Evolutionary conservation across 1,140 invertebrate genomes (phyloP), one percentile per base, ranked within the genome.

Genomic region (Physella acuta): DNA sequence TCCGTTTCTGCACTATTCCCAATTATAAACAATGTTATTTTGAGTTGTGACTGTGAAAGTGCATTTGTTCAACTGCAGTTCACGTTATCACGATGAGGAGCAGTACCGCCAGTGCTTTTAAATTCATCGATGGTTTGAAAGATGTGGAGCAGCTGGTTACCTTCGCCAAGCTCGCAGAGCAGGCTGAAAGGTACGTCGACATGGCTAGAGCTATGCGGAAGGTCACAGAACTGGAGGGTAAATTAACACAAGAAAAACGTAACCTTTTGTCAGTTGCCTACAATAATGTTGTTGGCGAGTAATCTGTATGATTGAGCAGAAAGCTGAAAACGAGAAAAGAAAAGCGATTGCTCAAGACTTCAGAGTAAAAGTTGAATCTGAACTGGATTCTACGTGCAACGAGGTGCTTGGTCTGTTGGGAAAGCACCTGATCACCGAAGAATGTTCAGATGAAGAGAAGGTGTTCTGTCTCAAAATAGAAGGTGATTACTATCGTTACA

Each of bases 381-480:
- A 99, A 88, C 90, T 99, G 81, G 91, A 94, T 86, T 94, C 95
- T 88, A 98, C 98, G 83, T 99, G 96, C 88, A 93, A 97, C 85
- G 96, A 99, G 86, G 97, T 99, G 80, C 88, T 98, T 89, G 90
- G 90, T 86, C 91, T 98, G 82, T 89, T 98, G 82, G 94, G 98
- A 88, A 97, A 97, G 88, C 94, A 94, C 88, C 90, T 98, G 85
- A 95, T 98, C 85, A 76, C 59, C 17, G 73, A 72, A 20, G 72
- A 74, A 37, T 59, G 56, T 49, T 52, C 68, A 5, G 49, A 65
- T 55, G 97, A 99, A 89, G 95, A 93, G 85, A 97, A 97, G 92
- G 95, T 98, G 85, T 98, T 98, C 88, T 98, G 97, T 89, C 90
- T 96, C 87, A 98, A 98, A 90, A 98, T 98, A 95, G 97, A 97